phyloP scores from a whole-genome alignment of 1,140 invertebrate genomes.

The Drosophila eugracilis region DNA sequence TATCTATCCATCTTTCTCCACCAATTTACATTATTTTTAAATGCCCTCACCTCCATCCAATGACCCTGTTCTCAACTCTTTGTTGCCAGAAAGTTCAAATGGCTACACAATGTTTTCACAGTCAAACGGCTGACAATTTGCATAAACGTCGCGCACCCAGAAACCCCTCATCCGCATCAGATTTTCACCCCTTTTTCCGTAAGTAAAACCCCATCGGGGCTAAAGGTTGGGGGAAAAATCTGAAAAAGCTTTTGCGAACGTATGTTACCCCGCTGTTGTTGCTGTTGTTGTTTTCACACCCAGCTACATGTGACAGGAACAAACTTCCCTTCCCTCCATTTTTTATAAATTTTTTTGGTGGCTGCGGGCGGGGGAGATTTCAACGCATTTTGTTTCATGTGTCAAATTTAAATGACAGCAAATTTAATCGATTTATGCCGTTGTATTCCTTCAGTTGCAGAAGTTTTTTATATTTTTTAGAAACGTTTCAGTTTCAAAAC shows the following conservation, averaged over 20 bases:
- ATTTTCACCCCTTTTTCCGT: conserved; percentile 25
- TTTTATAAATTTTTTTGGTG: conserved; percentile 2
- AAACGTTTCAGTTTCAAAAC: conserved; percentile 1
- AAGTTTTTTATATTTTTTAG: conserved; percentile 1
- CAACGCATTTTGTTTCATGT: conserved; percentile 70
- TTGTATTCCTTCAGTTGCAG: conserved; percentile 59
- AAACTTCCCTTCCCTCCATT: conserved; percentile 43
- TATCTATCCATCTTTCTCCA: not conserved
- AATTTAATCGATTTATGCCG: conserved; percentile 77
- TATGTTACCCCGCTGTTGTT: conserved; percentile 42
- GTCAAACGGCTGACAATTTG: conserved; percentile 72
- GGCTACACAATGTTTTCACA: conserved; percentile 65
- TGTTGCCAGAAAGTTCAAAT: conserved; percentile 54
- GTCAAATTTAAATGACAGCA: conserved; percentile 82
- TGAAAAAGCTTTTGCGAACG: conserved; percentile 61
- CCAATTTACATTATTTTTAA: not conserved
- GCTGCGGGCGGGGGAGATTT: conserved; percentile 6
- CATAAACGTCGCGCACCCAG: conserved; percentile 58
- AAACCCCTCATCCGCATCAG: not conserved
- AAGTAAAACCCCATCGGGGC: not conserved
- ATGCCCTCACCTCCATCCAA: not conserved
- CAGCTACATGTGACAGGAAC: conserved; percentile 60
- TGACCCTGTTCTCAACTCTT: not conserved
- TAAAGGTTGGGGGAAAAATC: conserved; percentile 34
- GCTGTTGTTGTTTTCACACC: conserved; percentile 67